These are phyloP conservation scores for Diuraphis noxia DNA, from an alignment of 1,140 invertebrate genomes.

Conservation along the genomic window DNA sequence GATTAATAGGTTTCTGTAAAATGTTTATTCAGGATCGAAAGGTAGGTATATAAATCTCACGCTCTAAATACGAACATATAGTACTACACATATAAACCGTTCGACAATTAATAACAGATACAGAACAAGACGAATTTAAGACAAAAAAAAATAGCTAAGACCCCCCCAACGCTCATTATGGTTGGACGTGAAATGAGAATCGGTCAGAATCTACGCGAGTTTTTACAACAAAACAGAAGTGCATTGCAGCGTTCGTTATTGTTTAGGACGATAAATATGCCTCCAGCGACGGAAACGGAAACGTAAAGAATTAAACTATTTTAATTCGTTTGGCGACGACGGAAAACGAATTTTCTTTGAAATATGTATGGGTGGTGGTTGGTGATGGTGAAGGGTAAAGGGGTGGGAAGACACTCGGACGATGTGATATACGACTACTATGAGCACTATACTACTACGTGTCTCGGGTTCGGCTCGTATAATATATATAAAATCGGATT, in stretches of 20 bases:
- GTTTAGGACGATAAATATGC: background rate
- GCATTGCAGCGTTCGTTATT: background rate
- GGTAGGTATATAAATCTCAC: background rate
- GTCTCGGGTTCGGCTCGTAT: background rate
- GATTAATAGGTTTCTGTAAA: background rate
- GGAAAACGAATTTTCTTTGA: background rate
- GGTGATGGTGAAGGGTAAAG: background rate
- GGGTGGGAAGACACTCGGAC: background rate
- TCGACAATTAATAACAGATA: background rate
- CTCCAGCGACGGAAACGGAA: background rate
- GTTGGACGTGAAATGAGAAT: background rate
- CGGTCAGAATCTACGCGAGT: background rate
- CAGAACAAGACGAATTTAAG: background rate
- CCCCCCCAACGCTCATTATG: background rate
- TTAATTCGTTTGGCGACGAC: background rate
- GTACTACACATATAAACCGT: background rate
- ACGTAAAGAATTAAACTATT: background rate
- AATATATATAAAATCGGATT: conserved; percentile 2
- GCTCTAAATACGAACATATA: background rate
- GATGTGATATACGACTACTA: background rate
- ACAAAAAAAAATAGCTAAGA: background rate
- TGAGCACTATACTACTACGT: background rate
- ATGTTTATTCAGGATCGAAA: background rate
- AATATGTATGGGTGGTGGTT: background rate
- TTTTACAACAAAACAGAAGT: background rate